A percentile compares a stretch with the other conserved stretches of the same genome.
Evolutionary conservation across 2,888 invertebrate genomes (phyloP).

Genomic region (Melolontha melolontha): DNA sequence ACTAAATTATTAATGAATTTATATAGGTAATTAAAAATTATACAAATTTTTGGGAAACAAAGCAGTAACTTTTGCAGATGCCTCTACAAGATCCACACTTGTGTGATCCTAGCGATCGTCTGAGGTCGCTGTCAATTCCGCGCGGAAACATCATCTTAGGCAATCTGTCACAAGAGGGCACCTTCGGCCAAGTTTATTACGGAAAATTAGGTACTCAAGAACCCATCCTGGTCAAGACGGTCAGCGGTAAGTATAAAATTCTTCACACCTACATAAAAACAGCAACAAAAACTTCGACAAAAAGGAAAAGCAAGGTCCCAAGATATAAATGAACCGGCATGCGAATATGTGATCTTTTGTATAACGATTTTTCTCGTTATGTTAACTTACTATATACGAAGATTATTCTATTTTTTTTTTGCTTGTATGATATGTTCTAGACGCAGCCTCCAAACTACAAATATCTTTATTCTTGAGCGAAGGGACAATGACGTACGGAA

Average conservation of each 20-base stretch:
- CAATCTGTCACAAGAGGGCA: conserved; percentile 80
- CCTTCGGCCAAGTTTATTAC: conserved; percentile 88
- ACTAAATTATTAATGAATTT: no score
- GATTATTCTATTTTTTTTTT: conserved; percentile 40
- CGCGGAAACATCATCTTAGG: conserved; percentile 73
- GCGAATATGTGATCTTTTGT: no score
- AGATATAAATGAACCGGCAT: no score
- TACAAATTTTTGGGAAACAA: no score
- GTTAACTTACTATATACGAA: no score
- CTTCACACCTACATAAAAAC: conserved; percentile 4
- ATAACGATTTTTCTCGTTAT: no score
- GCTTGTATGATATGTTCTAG: conserved; percentile 64
- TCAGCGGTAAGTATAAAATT: conserved; percentile 77
- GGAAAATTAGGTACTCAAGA: conserved; percentile 76
- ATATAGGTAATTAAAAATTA: no score
- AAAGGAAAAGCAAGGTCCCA: neutral
- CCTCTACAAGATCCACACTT: conserved; percentile 58
- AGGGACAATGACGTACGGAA: conserved; percentile 78
- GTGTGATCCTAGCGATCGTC: conserved; percentile 71
- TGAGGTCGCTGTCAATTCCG: conserved; percentile 72
- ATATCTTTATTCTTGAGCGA: conserved; percentile 79
- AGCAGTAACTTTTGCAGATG: conserved; percentile 50
- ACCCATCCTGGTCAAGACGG: conserved; percentile 88
- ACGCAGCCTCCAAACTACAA: conserved; percentile 78
- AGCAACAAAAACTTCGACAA: conserved; percentile 25